Evolutionary conservation across 2,797 vertebrate species (phyloP).

Genomic region (Thalassophryne amazonica): DNA sequence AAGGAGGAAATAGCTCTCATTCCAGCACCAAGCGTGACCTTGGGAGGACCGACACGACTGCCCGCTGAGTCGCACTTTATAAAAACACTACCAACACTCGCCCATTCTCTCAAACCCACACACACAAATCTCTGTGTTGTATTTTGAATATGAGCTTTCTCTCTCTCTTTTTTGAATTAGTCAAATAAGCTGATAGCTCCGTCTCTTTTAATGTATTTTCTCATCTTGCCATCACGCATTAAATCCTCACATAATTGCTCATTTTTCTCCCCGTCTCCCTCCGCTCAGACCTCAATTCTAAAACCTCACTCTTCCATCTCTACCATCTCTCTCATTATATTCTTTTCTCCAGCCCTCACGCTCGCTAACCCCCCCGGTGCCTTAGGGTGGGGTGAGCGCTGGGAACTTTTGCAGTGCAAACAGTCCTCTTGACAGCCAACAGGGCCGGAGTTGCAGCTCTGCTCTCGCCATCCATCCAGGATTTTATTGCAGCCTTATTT

Average conservation of each 20-base stretch:
- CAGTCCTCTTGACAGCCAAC: conserved; percentile 31
- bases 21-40: conserved; percentile 65
- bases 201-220: conserved; percentile 5
- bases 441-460: conserved; percentile 1
- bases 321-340: conserved; percentile 19
- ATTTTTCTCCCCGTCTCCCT: conserved; percentile 3
- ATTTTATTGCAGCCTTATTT: not conserved
- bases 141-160: conserved; percentile 13
- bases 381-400: conserved; percentile 21
- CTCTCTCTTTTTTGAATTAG: not conserved
- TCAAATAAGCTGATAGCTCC: conserved; percentile 3
- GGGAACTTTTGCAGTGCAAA: conserved; percentile 38
- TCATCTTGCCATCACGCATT: conserved; percentile 23
- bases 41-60: conserved; percentile 49
- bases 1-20: conserved; percentile 72
- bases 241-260: conserved; percentile 29
- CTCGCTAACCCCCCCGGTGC: not conserved
- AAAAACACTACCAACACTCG: conserved; percentile 45
- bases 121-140: not conserved
- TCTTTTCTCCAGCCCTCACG: not conserved
- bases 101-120: conserved; percentile 7
- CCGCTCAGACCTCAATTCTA: not conserved
- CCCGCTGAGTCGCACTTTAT: conserved; percentile 38
- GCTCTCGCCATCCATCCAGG: not conserved
- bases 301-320: conserved; percentile 12